Base-by-base conservation (phyloP, 2,113 vertebrate species). In the Heterotilapia buettikoferi region DNA sequence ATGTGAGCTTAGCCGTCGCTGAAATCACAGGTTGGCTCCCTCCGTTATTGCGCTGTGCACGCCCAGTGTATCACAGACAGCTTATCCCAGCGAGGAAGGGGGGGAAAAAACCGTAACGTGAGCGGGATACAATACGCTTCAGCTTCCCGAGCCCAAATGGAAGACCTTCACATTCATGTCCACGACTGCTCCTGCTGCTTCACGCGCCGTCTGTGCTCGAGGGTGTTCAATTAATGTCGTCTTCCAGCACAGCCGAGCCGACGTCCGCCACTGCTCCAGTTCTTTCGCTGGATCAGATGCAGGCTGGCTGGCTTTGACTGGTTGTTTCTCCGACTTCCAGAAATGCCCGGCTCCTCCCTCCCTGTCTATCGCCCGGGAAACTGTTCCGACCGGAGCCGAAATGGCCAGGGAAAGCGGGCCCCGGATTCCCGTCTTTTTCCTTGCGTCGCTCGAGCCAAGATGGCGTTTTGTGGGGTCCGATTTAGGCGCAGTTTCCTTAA, bases 291-390 rank as follows among this genome's bases (percentile, higher is more conserved):
- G 68, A n/a, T 92, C 84, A 84, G 94, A 95, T 94, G 94, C 90
- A 93, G 95, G 95, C 38, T 45, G 68, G 92, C 91, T 92, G 94
- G 90, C 91, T 92, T 92, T 86, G 92, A 94, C 95, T 93, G 92
- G 92, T 92, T 94, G 90, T 57, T 94, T 79, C 93, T 92, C 92
- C 90, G 92, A 95, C 93, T 94, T 94, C 93, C 93, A 94, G 91
- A 95, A 93, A 93, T 63, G 89, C 91, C 82, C 95, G 92, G 86
- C 96, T 95, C 96, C 96, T 92, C 96, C 96, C 94, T 96, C 63
- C 18, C 61, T n/a, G 61, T 68, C 94, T 85, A 57, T 85, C 88
- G 88, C 89, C 91, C 93, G 91, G 80, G 95, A 95, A 95, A 94
- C 96, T 94, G 92, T 13, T n/a, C 29, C 47, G n/a, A 4, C 2